Evolutionary conservation across 1,140 invertebrate species (phyloP).

Genomic region (Aphidius ervi): DNA sequence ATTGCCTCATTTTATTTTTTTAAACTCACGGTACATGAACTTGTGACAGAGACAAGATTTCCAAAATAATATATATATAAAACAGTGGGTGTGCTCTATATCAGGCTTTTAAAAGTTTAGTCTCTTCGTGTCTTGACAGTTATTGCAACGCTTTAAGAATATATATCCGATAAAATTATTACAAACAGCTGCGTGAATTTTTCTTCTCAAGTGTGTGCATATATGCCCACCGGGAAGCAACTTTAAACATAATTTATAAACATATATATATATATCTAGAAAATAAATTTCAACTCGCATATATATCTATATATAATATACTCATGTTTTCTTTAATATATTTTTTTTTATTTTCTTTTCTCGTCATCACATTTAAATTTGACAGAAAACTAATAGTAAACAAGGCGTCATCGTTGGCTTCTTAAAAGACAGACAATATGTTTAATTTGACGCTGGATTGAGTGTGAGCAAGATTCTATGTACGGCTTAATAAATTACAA

Average conservation of each 20-base stretch:
- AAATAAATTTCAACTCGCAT: no score
- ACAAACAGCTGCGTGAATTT: constrained; percentile 39
- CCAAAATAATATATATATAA: constrained; percentile 26
- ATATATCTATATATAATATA: no score
- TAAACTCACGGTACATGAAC: no score
- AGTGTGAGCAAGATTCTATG: constrained; percentile 40
- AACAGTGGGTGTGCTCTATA: constrained; percentile 33
- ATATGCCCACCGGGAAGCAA: no score
- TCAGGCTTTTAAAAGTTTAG: constrained; percentile 35
- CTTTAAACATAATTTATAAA: no score
- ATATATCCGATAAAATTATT: constrained; percentile 44
- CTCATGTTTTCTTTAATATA: no score
- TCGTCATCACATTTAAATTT: constrained; percentile 33
- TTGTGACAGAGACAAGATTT: constrained; percentile 27
- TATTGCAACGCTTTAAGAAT: constrained; percentile 41
- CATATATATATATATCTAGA: no score
- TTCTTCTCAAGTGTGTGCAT: not conserved
- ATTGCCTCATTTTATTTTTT: not conserved
- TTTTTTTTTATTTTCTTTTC: constrained; percentile 19
- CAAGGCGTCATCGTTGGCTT: constrained; percentile 32
- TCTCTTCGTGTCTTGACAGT: constrained; percentile 33
- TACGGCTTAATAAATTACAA: constrained; percentile 35
- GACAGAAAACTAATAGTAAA: constrained; percentile 47
- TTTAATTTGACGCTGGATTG: constrained; percentile 46
- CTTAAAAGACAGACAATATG: constrained; percentile 43